phyloP scores from a whole-genome alignment of 2,113 vertebrate species.

The Thamnophis sirtalis region DNA sequence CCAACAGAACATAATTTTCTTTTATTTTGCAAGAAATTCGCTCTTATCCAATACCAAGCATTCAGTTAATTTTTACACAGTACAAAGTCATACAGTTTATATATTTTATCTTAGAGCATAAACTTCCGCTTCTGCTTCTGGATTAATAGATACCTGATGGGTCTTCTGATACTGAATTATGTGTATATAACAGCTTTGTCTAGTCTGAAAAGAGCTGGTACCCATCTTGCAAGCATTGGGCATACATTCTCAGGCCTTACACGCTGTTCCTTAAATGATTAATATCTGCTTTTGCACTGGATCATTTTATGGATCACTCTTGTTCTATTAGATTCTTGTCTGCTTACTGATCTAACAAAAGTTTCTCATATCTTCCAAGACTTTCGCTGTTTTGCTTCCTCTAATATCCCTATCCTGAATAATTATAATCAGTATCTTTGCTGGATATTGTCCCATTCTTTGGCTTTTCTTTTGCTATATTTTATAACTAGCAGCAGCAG shows the following conservation, averaged over 20 bases:
- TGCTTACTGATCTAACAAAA: neutral
- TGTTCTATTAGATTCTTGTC: neutral
- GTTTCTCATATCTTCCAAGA: neutral
- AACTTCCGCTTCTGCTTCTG: neutral
- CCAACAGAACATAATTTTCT: too few relatives aligned
- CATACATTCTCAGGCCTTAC: neutral
- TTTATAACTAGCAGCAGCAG: neutral
- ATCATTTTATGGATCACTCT: too few relatives aligned
- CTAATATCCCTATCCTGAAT: neutral
- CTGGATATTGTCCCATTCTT: neutral
- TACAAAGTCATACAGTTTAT: neutral
- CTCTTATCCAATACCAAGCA: too few relatives aligned
- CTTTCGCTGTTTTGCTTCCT: neutral
- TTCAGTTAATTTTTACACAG: neutral
- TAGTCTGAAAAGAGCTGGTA: neutral
- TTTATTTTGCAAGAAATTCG: too few relatives aligned
- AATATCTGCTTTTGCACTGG: too few relatives aligned
- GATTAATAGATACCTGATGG: neutral
- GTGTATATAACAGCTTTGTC: neutral
- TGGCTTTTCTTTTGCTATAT: neutral
- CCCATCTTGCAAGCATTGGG: neutral
- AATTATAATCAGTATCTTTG: neutral
- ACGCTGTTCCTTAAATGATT: too few relatives aligned
- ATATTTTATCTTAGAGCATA: neutral
- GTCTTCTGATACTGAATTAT: neutral